Conservation (phyloP, 2,888 invertebrate species). For the Anarsia innoxiella region DNA sequence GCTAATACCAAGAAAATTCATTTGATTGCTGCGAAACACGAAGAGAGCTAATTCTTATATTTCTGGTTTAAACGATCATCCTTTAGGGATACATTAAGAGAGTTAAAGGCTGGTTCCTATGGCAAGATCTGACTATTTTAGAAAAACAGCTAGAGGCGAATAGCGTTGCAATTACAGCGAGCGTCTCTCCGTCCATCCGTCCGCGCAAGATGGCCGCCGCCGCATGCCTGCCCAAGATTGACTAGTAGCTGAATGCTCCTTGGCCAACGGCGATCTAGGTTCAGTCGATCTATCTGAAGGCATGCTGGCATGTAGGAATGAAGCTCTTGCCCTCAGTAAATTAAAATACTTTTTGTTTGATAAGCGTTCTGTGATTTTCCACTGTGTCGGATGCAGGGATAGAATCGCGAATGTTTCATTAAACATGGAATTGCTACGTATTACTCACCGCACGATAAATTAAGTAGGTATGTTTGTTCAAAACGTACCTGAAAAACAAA, state of each 20-base stretch:
- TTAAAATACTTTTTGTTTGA: constrained; percentile 67
- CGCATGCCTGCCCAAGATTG: constrained; percentile 68
- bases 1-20: background rate
- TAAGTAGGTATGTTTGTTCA: too few species aligned
- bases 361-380: constrained; percentile 52
- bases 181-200: constrained; percentile 54
- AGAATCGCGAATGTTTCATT: constrained; percentile 33
- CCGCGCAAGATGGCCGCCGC: constrained; percentile 62
- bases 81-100: too few species aligned
- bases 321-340: constrained; percentile 51
- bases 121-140: constrained; percentile 42
- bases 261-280: constrained; percentile 63
- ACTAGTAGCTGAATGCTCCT: constrained; percentile 65
- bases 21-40: too few species aligned
- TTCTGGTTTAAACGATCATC: too few species aligned
- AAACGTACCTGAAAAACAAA: constrained; percentile 17
- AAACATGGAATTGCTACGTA: constrained; percentile 31
- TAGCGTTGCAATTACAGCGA: constrained; percentile 64
- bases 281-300: constrained; percentile 51
- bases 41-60: too few species aligned
- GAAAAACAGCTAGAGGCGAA: constrained; percentile 61
- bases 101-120: constrained; percentile 7
- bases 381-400: constrained; percentile 37
- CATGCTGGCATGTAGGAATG: constrained; percentile 53
- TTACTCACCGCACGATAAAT: constrained; percentile 30